A percentile compares a stretch with the other conserved stretches of the same genome.
Evolutionary conservation across 2,888 invertebrate genomes (phyloP).

Genomic region (Sturmia bella): DNA sequence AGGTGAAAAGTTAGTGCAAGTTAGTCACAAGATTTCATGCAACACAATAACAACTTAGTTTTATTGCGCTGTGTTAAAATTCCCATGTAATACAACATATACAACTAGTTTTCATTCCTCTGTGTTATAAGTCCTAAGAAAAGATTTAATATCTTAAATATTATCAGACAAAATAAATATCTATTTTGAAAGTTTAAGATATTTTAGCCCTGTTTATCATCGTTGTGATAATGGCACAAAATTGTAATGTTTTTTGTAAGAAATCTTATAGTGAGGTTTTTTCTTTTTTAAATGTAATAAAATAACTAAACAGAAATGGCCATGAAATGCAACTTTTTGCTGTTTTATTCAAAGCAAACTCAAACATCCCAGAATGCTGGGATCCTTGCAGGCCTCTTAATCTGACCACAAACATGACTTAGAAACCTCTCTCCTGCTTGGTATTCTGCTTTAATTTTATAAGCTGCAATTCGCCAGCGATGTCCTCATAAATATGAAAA

Average conservation of each 20-base stretch:
- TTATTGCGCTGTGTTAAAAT: no score
- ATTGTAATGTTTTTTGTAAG: slow-evolving; percentile 2
- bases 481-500: slow-evolving; percentile 29
- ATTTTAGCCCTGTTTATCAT: no score
- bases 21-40: no score
- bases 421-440: neutral
- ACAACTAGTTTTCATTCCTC: no score
- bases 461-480: neutral
- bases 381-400: slow-evolving; percentile 12
- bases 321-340: neutral
- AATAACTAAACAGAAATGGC: slow-evolving; percentile 6
- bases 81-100: no score
- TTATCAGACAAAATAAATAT: no score
- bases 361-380: no score
- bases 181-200: no score
- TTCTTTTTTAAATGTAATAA: slow-evolving; percentile 12
- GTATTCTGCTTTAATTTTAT: neutral
- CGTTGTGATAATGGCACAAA: neutral
- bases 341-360: slow-evolving; percentile 22
- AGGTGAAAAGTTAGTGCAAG: no score
- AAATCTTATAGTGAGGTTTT: neutral
- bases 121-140: no score
- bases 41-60: no score
- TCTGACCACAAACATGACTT: slow-evolving; percentile 15
- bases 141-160: no score